A percentile compares a stretch with the other conserved stretches of the same genome.
These are phyloP conservation scores for Azemiops feae DNA, from an alignment of 2,113 vertebrate genomes.

Conservation along the genomic window DNA sequence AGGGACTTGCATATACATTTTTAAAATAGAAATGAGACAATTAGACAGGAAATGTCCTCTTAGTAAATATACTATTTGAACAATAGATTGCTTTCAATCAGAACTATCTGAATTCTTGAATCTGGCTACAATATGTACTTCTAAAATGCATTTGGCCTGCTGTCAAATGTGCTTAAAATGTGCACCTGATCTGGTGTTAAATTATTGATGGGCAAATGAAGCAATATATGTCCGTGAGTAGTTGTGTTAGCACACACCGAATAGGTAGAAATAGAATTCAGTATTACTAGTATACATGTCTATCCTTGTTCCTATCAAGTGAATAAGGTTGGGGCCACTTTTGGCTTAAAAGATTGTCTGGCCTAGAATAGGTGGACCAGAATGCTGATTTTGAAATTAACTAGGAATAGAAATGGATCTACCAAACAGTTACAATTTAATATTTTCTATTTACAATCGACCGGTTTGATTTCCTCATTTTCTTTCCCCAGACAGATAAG, in stretches of 20 bases:
- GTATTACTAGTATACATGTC: background rate
- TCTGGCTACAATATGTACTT: background rate
- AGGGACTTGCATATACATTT: background rate
- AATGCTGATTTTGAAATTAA: constrained; percentile 13
- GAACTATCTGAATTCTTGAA: background rate
- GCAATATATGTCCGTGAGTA: constrained; percentile 16
- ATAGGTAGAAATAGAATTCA: constrained; percentile 22
- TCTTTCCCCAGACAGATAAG: background rate
- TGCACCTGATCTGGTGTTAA: constrained; percentile 14
- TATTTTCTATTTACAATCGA: background rate
- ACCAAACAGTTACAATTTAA: constrained; percentile 6
- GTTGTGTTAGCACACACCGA: background rate
- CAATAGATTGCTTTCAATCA: background rate
- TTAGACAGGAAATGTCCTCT: background rate
- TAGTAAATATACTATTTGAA: background rate
- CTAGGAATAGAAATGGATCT: background rate
- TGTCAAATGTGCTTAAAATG: constrained; percentile 22
- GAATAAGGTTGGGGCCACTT: constrained; percentile 6
- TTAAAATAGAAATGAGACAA: background rate
- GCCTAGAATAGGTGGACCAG: background rate
- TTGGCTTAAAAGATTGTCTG: background rate
- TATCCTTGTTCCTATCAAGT: background rate
- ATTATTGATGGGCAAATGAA: constrained; percentile 24
- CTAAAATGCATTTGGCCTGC: constrained; percentile 16
- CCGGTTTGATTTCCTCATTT: background rate